A percentile compares a stretch with the other conserved stretches of the same genome.
These are phyloP conservation scores for Cataglyphis livida DNA, from an alignment of 2,888 invertebrate genomes.

Conservation along the genomic window DNA sequence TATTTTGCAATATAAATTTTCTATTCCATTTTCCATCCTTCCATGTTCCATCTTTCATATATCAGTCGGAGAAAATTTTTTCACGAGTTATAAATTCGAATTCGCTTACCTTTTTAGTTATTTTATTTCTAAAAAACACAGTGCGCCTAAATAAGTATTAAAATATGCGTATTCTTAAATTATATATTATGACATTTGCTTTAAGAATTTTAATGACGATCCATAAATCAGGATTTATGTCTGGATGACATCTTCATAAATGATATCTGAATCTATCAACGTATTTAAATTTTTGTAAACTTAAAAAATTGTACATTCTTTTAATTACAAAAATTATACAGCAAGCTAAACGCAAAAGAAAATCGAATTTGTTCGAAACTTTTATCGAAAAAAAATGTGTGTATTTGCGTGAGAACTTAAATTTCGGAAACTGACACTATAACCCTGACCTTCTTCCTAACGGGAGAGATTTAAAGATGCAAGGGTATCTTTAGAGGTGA, in stretches of 20 bases:
- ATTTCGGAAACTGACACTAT: neutral
- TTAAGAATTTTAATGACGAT: neutral
- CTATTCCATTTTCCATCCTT: neutral
- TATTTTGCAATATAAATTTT: neutral
- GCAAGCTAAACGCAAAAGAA: neutral
- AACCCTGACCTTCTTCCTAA: neutral
- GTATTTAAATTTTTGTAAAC: neutral
- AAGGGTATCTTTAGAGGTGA: neutral
- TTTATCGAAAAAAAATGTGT: neutral
- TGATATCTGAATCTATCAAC: neutral
- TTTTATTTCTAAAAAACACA: neutral
- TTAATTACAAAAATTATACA: neutral
- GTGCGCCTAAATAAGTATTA: neutral
- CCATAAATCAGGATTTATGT: neutral
- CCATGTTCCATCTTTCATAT: neutral
- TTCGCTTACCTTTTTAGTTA: neutral
- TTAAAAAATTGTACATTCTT: neutral
- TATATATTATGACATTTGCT: neutral
- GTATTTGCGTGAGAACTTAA: neutral
- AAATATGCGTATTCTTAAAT: neutral
- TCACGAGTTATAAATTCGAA: neutral
- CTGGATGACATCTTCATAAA: too few relatives aligned
- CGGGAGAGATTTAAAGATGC: slow-evolving; percentile 3
- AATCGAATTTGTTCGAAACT: neutral
- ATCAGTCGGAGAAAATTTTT: neutral